Conservation (phyloP, 2,888 invertebrate species). For the Desoria tigrina region DNA sequence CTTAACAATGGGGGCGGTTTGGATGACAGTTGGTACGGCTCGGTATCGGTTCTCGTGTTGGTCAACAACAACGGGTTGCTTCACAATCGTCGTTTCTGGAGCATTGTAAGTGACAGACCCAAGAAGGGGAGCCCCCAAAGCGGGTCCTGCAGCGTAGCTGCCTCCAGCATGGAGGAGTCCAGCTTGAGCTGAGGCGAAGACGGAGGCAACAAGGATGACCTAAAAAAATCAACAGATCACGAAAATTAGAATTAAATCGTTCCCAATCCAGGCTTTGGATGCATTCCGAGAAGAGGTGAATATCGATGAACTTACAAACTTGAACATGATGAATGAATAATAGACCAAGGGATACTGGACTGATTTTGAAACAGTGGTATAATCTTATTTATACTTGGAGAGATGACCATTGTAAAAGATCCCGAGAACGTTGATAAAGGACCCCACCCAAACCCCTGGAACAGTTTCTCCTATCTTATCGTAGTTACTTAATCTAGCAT, state of each 20-base stretch:
- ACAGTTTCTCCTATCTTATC: background rate
- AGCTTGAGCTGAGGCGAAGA: conserved; percentile 43
- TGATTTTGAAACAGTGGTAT: conserved; percentile 23
- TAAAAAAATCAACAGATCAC: conserved; percentile 18
- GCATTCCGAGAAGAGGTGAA: conserved; percentile 2
- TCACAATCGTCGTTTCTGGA: conserved; percentile 55
- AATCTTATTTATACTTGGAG: conserved; percentile 41
- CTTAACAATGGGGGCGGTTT: conserved; percentile 36
- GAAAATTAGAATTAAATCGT: conserved; percentile 1
- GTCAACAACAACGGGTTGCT: conserved; percentile 55
- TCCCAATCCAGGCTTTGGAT: background rate
- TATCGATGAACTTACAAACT: conserved; percentile 37
- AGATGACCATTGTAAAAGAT: too few species aligned
- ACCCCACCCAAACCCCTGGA: conserved; percentile 26
- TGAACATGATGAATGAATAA: conserved; percentile 44
- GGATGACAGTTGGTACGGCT: conserved; percentile 44
- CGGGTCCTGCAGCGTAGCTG: conserved; percentile 44
- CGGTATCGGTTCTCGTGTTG: conserved; percentile 54
- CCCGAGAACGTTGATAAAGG: background rate
- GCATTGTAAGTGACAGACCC: conserved; percentile 55
- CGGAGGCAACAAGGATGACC: conserved; percentile 46
- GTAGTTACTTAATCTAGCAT: background rate
- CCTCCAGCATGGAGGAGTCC: conserved; percentile 29
- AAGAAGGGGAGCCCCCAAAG: conserved; percentile 54
- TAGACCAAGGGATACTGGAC: conserved; percentile 31